phyloP scores from a whole-genome alignment of 2,888 invertebrate species.

The Criorhina ranunculi region DNA sequence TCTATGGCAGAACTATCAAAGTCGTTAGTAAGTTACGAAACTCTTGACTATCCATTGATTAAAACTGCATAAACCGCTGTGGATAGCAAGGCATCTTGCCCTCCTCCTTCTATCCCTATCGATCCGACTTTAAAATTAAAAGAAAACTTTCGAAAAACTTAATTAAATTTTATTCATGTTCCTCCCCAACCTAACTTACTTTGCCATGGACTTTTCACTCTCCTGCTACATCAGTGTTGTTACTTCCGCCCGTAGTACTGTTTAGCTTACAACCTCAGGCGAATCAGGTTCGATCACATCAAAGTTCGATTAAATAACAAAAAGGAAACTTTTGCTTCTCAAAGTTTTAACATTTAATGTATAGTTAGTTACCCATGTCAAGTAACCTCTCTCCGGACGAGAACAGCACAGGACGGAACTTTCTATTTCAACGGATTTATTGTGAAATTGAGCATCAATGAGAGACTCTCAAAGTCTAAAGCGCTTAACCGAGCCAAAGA shows the following conservation, averaged over 20 bases:
- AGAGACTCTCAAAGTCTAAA: background rate
- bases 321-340: slow-evolving; percentile 57
- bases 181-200: slow-evolving; percentile 44
- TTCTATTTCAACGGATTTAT: slow-evolving; percentile 42
- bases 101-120: background rate
- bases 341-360: slow-evolving; percentile 54
- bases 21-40: too few relatives aligned
- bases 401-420: slow-evolving; percentile 5
- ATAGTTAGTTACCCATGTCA: slow-evolving; percentile 18
- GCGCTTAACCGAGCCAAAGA: background rate
- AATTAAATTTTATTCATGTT: slow-evolving; percentile 64
- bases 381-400: slow-evolving; percentile 1
- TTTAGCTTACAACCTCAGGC: slow-evolving; percentile 26
- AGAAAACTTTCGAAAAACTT: slow-evolving; percentile 65
- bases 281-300: slow-evolving; percentile 67
- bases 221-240: slow-evolving; percentile 3
- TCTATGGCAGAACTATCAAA: too few relatives aligned
- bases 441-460: slow-evolving; percentile 54
- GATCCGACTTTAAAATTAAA: slow-evolving; percentile 64
- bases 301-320: slow-evolving; percentile 67
- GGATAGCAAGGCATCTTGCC: background rate
- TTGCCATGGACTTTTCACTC: slow-evolving; percentile 37
- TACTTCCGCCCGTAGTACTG: slow-evolving; percentile 7
- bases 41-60: too few relatives aligned
- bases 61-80: background rate